Conservation (phyloP, 2,888 invertebrate genomes). For the Schizotus pectinicornis region DNA sequence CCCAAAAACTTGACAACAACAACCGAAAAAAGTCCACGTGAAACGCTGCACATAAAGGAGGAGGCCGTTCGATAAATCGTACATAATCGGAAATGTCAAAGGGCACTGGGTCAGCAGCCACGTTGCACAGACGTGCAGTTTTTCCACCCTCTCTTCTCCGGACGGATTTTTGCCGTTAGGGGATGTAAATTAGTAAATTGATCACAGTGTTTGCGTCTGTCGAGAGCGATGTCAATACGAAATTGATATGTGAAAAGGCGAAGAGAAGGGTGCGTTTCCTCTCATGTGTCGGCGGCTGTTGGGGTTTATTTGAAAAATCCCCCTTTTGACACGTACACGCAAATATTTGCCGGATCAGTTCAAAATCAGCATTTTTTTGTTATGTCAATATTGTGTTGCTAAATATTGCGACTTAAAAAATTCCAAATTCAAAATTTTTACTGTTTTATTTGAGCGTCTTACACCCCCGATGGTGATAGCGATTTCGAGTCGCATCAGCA, state of each 20-base stretch:
- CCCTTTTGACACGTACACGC: too few species aligned
- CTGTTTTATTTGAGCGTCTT: not conserved
- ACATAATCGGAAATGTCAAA: conserved; percentile 21
- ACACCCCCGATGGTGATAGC: too few species aligned
- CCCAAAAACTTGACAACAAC: not conserved
- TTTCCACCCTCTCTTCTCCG: not conserved
- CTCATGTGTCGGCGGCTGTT: conserved; percentile 2
- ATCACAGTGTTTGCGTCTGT: not conserved
- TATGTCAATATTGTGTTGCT: too few species aligned
- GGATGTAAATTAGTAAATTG: not conserved
- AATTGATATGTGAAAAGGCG: conserved; percentile 12
- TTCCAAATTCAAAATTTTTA: too few species aligned
- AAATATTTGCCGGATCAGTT: too few species aligned
- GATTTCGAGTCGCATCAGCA: too few species aligned
- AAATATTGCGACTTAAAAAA: conserved; percentile 9
- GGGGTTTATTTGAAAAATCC: not conserved
- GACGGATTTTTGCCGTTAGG: not conserved
- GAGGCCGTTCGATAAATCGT: not conserved
- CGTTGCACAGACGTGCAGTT: not conserved
- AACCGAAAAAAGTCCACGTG: not conserved
- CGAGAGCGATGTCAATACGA: conserved; percentile 3
- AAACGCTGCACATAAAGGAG: too few species aligned
- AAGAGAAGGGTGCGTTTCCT: conserved; percentile 1
- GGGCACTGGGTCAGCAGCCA: conserved; percentile 22
- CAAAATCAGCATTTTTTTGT: too few species aligned